phyloP scores from a whole-genome alignment of 1,140 invertebrate species.

The Leptoteleia sp. region DNA sequence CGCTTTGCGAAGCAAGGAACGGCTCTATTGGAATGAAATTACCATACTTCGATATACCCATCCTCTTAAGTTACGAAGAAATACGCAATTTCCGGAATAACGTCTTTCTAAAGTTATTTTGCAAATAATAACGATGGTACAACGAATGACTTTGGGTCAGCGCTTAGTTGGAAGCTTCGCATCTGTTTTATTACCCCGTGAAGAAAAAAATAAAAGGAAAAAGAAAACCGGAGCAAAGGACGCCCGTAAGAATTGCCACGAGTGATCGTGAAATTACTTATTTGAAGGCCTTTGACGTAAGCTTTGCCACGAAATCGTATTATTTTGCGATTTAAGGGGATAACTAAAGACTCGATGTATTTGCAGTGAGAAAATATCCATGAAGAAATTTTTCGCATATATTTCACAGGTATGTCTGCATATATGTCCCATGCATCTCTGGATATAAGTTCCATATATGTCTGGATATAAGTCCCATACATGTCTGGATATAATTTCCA shows the following conservation, averaged over 20 bases:
- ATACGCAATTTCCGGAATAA: constrained; percentile 67
- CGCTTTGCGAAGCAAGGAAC: constrained; percentile 68
- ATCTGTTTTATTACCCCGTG: constrained; percentile 58
- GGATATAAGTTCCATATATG: too few species aligned
- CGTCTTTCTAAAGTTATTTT: constrained; percentile 68
- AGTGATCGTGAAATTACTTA: constrained; percentile 53
- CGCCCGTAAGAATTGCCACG: constrained; percentile 53
- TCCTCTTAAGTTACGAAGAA: constrained; percentile 65
- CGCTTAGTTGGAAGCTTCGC: constrained; percentile 58
- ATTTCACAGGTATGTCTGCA: too few species aligned
- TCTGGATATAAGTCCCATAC: too few species aligned
- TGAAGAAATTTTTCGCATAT: too few species aligned
- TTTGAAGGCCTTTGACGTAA: constrained; percentile 34
- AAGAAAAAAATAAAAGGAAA: too few species aligned
- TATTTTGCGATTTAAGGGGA: too few species aligned
- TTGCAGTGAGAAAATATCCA: too few species aligned
- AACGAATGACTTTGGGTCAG: constrained; percentile 68
- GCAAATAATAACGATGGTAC: constrained; percentile 67
- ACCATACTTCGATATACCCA: constrained; percentile 70
- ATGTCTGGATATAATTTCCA: too few species aligned
- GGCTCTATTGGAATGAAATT: constrained; percentile 69
- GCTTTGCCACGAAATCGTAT: constrained; percentile 32
- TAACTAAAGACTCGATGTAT: too few species aligned
- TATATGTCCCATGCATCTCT: too few species aligned
- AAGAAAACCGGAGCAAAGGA: constrained; percentile 44